A percentile compares a stretch with the other conserved stretches of the same genome.
These are phyloP conservation scores for Amazona finschi DNA, from an alignment of 2,797 vertebrate species.

Conservation along the genomic window DNA sequence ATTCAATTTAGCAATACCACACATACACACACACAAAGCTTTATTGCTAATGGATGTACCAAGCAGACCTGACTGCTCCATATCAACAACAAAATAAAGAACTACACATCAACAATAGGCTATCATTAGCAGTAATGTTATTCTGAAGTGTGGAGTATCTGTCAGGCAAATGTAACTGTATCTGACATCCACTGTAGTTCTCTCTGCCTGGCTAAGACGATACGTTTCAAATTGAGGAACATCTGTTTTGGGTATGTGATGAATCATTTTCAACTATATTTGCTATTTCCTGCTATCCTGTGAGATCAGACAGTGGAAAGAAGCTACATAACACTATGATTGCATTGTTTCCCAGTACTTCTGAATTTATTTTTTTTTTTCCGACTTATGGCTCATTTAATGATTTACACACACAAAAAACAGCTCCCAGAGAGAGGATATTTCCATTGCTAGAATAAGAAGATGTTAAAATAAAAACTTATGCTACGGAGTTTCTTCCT, in stretches of 20 bases:
- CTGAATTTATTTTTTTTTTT: neutral
- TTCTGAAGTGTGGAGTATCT: conserved; percentile 14
- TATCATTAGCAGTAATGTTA: conserved; percentile 61
- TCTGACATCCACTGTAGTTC: conserved; percentile 30
- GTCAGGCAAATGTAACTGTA: conserved; percentile 42
- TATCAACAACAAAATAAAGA: conserved; percentile 45
- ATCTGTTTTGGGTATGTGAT: conserved; percentile 9
- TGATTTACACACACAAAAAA: neutral
- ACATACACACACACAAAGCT: neutral
- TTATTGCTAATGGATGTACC: conserved; percentile 35
- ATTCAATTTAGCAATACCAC: conserved; percentile 36
- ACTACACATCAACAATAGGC: conserved; percentile 5
- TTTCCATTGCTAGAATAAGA: neutral
- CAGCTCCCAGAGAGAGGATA: neutral
- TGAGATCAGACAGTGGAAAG: conserved; percentile 27
- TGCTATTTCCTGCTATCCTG: conserved; percentile 27
- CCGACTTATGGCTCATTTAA: neutral
- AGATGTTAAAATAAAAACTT: neutral
- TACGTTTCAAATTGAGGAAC: conserved; percentile 28
- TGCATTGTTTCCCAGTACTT: neutral
- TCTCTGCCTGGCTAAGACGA: conserved; percentile 23
- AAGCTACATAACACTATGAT: neutral
- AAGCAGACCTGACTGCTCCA: conserved; percentile 37
- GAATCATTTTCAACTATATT: conserved; percentile 38
- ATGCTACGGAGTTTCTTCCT: neutral